Evolutionary conservation across 2,797 vertebrate species (phyloP), one percentile per base, ranked within the genome.

Genomic region (Echeneis naucrates): DNA sequence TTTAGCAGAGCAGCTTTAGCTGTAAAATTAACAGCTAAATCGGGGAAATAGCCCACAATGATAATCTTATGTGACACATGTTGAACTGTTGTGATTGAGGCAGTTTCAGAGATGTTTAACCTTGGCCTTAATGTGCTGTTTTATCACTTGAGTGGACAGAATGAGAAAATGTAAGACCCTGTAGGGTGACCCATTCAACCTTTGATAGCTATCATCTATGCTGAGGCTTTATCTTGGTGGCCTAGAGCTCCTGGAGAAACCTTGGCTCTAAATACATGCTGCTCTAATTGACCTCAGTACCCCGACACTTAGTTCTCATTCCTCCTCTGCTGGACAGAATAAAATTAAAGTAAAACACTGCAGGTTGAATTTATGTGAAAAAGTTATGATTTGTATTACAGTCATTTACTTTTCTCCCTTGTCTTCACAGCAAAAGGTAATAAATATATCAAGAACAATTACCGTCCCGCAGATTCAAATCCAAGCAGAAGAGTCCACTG

Each of bases 351-450:
- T 32, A 45, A 44, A 50, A 24, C 13, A 14, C 35, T 24, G 40
- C 30, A 30, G 55, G 44, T 68, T 50, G 8, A 67, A 65, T 59
- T 75, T n/a, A 52, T 51, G 71, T 30, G 4, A 80, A 71, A 67
- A 13, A 21, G 57, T 51, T 35, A 2, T 50, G 26, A 61, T 69
- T 37, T 30, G 27, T 53, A 30, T 37, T 44, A 0, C 19, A 61
- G 26, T 50, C 0, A 4, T 73, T 52, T 4, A 33, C 65, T 17
- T 50, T 50, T 13, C 17, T 52, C 0, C 23, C 23, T 61, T 81
- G 6, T 65, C 32, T 70, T 76, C 78, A 23, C 78, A 91, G 87
- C 89, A 92, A 62, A 88, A 92, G 60, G 66, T 89, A 21, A 59
- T 91, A 68, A 86, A 87, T 70, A 55, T 85, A 63, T 57, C 88